Conservation (phyloP, 2,888 invertebrate species). For the Punctoribates punctum region DNA sequence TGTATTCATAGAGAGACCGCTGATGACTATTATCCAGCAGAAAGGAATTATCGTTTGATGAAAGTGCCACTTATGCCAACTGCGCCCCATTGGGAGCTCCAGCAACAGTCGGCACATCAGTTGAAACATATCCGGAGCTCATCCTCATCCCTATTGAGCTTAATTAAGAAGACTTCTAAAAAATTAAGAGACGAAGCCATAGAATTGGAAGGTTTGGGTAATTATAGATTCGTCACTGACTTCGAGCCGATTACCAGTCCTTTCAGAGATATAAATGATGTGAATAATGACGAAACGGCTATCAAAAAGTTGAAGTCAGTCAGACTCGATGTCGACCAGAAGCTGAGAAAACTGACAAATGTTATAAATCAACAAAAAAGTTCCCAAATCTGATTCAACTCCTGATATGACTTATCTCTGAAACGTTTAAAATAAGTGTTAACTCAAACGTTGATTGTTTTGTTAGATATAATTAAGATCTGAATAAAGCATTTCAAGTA, state of each 20-base stretch:
- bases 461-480: background rate
- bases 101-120: background rate
- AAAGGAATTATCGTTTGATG: slow-evolving; percentile 16
- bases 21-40: slow-evolving; percentile 1
- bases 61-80: slow-evolving; percentile 20
- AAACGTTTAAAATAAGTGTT: background rate
- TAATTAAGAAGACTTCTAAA: slow-evolving; percentile 38
- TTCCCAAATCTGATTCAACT: slow-evolving; percentile 30
- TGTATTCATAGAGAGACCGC: slow-evolving; percentile 14
- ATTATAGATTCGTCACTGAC: slow-evolving; percentile 16
- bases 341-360: slow-evolving; percentile 34
- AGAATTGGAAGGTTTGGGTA: slow-evolving; percentile 37
- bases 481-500: no score
- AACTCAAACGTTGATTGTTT: background rate
- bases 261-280: background rate
- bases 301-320: slow-evolving; percentile 40
- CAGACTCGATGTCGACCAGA: slow-evolving; percentile 40
- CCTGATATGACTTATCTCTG: background rate
- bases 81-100: background rate
- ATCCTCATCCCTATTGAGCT: slow-evolving; percentile 31
- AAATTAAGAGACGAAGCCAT: slow-evolving; percentile 34
- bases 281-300: slow-evolving; percentile 20
- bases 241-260: background rate
- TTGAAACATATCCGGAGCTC: slow-evolving; percentile 22
- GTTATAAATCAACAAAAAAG: slow-evolving; percentile 42